phyloP scores from a whole-genome alignment of 2,888 invertebrate genomes.

The Acanthacorydalis orientalis region DNA sequence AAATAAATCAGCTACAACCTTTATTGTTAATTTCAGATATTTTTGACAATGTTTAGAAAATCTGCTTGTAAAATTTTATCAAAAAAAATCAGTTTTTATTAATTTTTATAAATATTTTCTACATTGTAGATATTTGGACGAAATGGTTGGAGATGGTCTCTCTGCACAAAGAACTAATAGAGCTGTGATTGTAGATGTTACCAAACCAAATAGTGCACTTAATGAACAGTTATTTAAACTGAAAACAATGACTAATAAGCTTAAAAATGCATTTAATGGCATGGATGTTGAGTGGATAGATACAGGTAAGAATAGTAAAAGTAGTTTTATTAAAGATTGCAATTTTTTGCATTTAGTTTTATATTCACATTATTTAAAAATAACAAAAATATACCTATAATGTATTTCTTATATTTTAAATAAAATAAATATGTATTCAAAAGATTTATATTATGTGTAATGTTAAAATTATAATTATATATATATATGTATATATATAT shows the following conservation, averaged over 20 bases:
- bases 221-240: slow-evolving; percentile 61
- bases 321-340: too few species aligned
- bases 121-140: slow-evolving; percentile 38
- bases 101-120: slow-evolving; percentile 1
- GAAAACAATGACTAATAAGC: slow-evolving; percentile 58
- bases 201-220: slow-evolving; percentile 29
- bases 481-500: too few species aligned
- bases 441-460: too few species aligned
- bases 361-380: too few species aligned
- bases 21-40: too few species aligned
- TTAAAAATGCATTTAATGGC: slow-evolving; percentile 81
- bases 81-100: background rate
- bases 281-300: slow-evolving; percentile 79
- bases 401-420: too few species aligned
- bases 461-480: too few species aligned
- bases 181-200: slow-evolving; percentile 31
- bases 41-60: too few species aligned
- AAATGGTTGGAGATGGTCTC: slow-evolving; percentile 47
- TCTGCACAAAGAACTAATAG: slow-evolving; percentile 54
- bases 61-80: background rate
- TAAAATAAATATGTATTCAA: too few species aligned
- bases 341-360: too few species aligned
- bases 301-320: slow-evolving; percentile 25
- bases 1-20: too few species aligned
- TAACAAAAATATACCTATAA: too few species aligned